A percentile compares a stretch with the other conserved stretches of the same genome.
These are phyloP conservation scores for Bryconaethiops microstoma DNA, from an alignment of 2,797 vertebrate species.

Conservation along the genomic window DNA sequence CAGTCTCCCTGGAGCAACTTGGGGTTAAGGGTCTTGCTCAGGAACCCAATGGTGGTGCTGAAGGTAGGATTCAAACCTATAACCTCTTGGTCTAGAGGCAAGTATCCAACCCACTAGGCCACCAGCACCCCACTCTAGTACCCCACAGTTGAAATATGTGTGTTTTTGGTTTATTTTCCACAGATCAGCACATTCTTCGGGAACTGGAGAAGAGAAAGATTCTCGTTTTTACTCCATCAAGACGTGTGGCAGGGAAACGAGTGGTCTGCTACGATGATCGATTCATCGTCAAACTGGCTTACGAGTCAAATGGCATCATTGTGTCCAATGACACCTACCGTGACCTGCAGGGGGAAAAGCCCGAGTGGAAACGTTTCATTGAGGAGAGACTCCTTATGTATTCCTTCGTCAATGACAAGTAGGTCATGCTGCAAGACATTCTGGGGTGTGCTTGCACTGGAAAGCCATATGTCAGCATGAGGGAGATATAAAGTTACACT, in stretches of 20 bases:
- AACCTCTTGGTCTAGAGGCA: too few species aligned
- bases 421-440: conserved; percentile 36
- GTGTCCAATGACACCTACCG: conserved; percentile 81
- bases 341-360: conserved; percentile 76
- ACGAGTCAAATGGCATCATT: conserved; percentile 71
- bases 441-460: not conserved
- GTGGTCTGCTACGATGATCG: conserved; percentile 80
- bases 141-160: too few species aligned
- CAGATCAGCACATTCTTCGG: conserved; percentile 77
- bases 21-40: too few species aligned
- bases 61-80: too few species aligned
- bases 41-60: too few species aligned
- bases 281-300: conserved; percentile 77
- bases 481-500: not conserved
- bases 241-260: conserved; percentile 71
- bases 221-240: conserved; percentile 78
- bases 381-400: conserved; percentile 79
- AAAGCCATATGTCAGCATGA: not conserved
- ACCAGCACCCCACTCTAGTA: too few species aligned
- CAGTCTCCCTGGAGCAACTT: too few species aligned
- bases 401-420: conserved; percentile 80
- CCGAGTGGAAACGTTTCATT: conserved; percentile 79
- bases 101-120: too few species aligned
- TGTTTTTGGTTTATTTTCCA: not conserved
- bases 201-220: conserved; percentile 76